phyloP scores from a whole-genome alignment of 2,888 invertebrate genomes.

The Mesochorus sp. region DNA sequence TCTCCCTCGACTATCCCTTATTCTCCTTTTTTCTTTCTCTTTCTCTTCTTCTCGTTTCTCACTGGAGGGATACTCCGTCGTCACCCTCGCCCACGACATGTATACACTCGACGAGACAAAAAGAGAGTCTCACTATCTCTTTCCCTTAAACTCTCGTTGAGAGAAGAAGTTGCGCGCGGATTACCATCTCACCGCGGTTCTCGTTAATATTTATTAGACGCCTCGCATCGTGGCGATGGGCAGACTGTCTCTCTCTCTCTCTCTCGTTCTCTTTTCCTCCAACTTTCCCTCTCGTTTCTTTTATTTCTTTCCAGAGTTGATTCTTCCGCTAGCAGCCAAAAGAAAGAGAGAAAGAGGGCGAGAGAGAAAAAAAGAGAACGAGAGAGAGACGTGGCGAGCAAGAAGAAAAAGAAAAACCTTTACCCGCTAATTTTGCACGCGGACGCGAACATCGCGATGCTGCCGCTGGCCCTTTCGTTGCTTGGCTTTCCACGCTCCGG shows the following conservation, averaged over 20 bases:
- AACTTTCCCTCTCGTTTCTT: slow-evolving; percentile 8
- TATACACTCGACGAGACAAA: slow-evolving; percentile 39
- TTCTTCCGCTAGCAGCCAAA: slow-evolving; percentile 55
- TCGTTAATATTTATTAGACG: slow-evolving; percentile 80
- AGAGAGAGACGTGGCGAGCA: no score
- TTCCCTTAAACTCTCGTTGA: slow-evolving; percentile 68
- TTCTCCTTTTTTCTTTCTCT: slow-evolving; percentile 52
- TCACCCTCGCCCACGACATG: slow-evolving; percentile 50
- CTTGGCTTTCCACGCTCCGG: neutral
- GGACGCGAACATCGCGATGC: slow-evolving; percentile 17
- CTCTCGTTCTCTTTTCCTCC: slow-evolving; percentile 8
- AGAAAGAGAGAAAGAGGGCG: no score
- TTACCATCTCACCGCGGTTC: slow-evolving; percentile 77
- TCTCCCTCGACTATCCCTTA: slow-evolving; percentile 9
- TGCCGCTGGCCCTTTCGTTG: neutral
- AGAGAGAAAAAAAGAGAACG: slow-evolving; percentile 41
- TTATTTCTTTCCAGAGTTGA: neutral
- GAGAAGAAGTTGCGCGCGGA: slow-evolving; percentile 76
- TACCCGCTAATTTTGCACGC: slow-evolving; percentile 68
- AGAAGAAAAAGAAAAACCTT: slow-evolving; percentile 68
- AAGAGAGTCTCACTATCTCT: slow-evolving; percentile 25
- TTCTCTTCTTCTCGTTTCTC: slow-evolving; percentile 36
- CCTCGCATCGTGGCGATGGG: slow-evolving; percentile 67
- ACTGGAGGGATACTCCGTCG: slow-evolving; percentile 45
- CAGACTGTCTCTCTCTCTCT: slow-evolving; percentile 61